These are phyloP conservation scores for Morelia viridis DNA, from an alignment of 2,797 vertebrate species.

Conservation along the genomic window DNA sequence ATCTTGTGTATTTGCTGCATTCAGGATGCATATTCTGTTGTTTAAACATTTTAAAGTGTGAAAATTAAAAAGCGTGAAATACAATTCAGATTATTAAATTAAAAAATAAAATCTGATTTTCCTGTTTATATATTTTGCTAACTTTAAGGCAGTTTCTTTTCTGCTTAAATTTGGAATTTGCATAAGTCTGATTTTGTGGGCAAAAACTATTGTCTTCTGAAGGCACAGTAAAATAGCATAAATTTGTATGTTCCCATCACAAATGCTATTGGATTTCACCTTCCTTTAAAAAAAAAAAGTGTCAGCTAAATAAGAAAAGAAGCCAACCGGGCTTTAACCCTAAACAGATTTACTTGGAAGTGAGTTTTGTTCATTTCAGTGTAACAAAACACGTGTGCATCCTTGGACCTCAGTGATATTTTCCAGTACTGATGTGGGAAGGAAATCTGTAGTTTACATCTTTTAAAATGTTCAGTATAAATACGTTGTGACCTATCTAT, in stretches of 20 bases:
- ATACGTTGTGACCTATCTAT: not conserved
- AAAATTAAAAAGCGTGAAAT: slow-evolving; percentile 17
- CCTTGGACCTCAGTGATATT: not conserved
- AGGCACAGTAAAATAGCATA: slow-evolving; percentile 35
- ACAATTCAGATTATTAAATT: not conserved
- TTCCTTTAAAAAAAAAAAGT: not conserved
- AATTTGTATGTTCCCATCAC: not conserved
- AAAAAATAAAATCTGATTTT: slow-evolving; percentile 38
- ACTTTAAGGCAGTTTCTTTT: slow-evolving; percentile 22
- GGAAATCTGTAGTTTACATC: not conserved
- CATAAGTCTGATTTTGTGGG: not conserved
- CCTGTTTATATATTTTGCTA: not conserved
- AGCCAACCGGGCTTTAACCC: not conserved
- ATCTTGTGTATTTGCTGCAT: slow-evolving; percentile 70
- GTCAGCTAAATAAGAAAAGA: not conserved
- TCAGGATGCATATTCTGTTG: slow-evolving; percentile 58
- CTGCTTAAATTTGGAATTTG: slow-evolving; percentile 33
- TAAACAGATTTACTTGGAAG: not conserved
- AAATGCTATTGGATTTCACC: not conserved
- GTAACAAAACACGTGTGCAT: not conserved
- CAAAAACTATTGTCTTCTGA: not conserved
- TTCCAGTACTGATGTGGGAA: not conserved
- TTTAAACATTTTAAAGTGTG: slow-evolving; percentile 55
- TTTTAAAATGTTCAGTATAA: not conserved
- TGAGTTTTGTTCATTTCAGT: not conserved